phyloP scores from a whole-genome alignment of 2,797 vertebrate genomes.

The Rousettus madagascariensis region DNA sequence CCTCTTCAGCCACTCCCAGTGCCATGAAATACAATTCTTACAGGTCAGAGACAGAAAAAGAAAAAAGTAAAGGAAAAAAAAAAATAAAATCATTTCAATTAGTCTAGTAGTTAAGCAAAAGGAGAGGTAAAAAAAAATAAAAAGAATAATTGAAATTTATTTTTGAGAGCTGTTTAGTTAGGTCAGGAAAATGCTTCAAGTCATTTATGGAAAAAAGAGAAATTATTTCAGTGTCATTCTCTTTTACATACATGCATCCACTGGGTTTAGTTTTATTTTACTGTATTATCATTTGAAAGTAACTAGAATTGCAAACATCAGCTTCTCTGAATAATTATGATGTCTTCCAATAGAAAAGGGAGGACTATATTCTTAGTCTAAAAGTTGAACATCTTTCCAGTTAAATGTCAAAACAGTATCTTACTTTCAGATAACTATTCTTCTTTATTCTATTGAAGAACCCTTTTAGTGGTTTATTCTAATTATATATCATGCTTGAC shows the following conservation, averaged over 20 bases:
- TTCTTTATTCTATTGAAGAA: conserved; percentile 43
- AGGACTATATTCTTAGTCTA: neutral
- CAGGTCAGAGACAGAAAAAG: neutral
- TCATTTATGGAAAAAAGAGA: neutral
- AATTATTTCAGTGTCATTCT: neutral
- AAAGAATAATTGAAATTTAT: neutral
- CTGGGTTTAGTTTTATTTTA: neutral
- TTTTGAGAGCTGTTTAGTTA: conserved; percentile 20
- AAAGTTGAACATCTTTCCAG: conserved; percentile 43
- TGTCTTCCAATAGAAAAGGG: conserved; percentile 26
- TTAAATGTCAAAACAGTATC: conserved; percentile 58
- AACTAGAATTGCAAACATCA: conserved; percentile 26
- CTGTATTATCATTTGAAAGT: conserved; percentile 9
- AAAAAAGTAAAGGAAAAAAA: neutral
- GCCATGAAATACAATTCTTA: neutral
- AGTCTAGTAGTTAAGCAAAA: neutral
- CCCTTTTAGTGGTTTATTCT: conserved; percentile 16
- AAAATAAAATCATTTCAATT: neutral
- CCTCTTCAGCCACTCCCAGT: neutral
- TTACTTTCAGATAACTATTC: conserved; percentile 28
- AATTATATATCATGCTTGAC: conserved; percentile 39
- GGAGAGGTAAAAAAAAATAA: neutral
- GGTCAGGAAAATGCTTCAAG: neutral
- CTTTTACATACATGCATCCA: neutral
- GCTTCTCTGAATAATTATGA: conserved; percentile 34